These are phyloP conservation scores for Mesocricetus auratus DNA, from an alignment of 2,113 vertebrate genomes.

Conservation along the genomic window DNA sequence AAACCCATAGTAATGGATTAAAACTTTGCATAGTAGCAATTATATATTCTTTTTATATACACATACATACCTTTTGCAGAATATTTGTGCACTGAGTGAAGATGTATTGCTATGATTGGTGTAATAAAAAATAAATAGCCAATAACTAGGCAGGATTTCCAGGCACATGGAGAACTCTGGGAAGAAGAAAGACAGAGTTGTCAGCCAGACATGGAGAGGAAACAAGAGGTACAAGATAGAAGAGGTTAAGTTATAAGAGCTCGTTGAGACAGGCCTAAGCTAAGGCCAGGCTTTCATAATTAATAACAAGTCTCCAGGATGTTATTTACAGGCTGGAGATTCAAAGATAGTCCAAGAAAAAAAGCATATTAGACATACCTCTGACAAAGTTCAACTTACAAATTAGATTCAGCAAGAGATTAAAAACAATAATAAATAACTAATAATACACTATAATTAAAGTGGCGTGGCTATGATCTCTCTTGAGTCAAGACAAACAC, in stretches of 20 bases:
- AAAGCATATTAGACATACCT: not conserved
- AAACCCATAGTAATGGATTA: not conserved
- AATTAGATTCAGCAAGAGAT: not conserved
- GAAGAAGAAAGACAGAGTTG: no score
- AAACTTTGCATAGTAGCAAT: not conserved
- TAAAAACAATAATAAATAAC: not conserved
- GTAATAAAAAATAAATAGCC: no score
- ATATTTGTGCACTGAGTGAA: no score
- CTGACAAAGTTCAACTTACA: not conserved
- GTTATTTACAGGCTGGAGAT: not conserved
- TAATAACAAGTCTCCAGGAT: not conserved
- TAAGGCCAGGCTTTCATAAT: not conserved
- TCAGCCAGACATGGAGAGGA: no score
- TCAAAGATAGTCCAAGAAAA: not conserved
- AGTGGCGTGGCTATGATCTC: not conserved
- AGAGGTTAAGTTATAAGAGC: not conserved
- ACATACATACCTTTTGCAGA: no score
- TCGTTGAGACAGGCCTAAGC: not conserved
- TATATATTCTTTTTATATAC: not conserved
- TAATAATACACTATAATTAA: not conserved
- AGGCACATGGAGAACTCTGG: no score
- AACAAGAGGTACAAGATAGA: no score
- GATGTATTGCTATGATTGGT: no score
- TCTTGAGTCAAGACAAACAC: not conserved
- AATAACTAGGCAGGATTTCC: not conserved